Base-by-base conservation (phyloP, 2,113 vertebrate species). In the Anoura caudifer region DNA sequence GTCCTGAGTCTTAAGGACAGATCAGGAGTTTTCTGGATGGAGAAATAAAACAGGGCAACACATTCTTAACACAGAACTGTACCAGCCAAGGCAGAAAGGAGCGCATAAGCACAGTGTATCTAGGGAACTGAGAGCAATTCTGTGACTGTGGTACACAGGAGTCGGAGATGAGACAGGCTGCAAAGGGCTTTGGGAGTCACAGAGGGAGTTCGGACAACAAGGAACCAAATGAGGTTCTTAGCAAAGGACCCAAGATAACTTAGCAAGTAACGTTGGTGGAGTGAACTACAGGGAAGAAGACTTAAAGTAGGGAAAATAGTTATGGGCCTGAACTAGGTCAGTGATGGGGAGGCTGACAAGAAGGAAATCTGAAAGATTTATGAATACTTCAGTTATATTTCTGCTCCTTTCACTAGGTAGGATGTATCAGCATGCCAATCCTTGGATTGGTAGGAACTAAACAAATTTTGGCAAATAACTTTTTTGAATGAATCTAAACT, bases 111-210 rank as follows among this genome's bases (percentile, higher is more conserved):
- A 5, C 24, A 24, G 12, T 20, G 15, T 26, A 7, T 17, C 54
- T 43, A 63, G 31, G 24, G 33, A 89, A 8, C 36, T 7, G 20
- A 89, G 52, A 76, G 45, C n/a, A 54, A 17, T 9, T 47, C 15
- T 31, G 10, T n/a, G 52, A 63, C 28, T 45, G 15, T 3, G 45
- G 4, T 1, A 20, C 36, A 4, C 0, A 3, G n/a, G 31, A 22
- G n/a, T 22, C 33, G 20, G 22, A 61, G 61, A 12, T 17, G 33
- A 43, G 54, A 47, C 5, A 28, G n/a, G 15, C 2, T 7, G 5
- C 11, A 1, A 65, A 5, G 8, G 11, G 3, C 45, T 61, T 72
- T 76, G 31, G 9, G 45, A 77, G 26, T 76, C 38, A n/a, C 17
- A n/a, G 14, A 3, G 73, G 41, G 75, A 52, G 31, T 79, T 19